phyloP scores from a whole-genome alignment of 2,888 invertebrate genomes.

The Nymphalis polychloros region DNA sequence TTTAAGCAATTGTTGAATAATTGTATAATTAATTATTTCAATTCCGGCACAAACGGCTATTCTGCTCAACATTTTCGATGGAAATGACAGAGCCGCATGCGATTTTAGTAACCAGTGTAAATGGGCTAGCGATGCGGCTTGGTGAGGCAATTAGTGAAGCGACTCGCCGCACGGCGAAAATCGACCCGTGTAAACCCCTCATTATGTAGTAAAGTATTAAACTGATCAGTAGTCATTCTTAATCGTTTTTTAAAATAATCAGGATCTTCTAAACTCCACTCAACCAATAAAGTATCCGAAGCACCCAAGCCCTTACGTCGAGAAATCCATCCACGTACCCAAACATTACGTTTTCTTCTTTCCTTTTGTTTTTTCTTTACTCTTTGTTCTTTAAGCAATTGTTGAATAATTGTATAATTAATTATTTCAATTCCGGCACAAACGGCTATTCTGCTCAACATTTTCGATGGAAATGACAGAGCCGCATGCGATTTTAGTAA shows the following conservation, averaged over 20 bases:
- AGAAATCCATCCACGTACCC: no score
- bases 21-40: constrained; percentile 23
- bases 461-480: constrained; percentile 48
- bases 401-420: constrained; percentile 10
- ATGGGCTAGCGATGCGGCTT: constrained; percentile 39
- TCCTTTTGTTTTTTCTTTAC: no score
- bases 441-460: constrained; percentile 38
- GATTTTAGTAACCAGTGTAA: constrained; percentile 52
- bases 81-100: constrained; percentile 51
- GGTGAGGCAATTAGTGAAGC: constrained; percentile 37
- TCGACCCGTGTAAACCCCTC: constrained; percentile 48
- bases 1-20: no score
- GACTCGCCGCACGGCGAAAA: constrained; percentile 50
- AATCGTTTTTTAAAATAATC: no score
- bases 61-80: constrained; percentile 42
- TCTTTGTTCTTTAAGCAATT: no score
- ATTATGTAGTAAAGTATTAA: no score
- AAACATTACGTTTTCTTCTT: no score
- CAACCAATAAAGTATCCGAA: no score
- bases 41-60: constrained; percentile 36
- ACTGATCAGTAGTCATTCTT: no score
- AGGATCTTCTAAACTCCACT: no score
- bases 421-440: constrained; percentile 35
- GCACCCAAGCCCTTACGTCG: no score
- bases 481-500: constrained; percentile 52